phyloP scores from a whole-genome alignment of 2,888 invertebrate genomes.

The Agrilus biguttatus region DNA sequence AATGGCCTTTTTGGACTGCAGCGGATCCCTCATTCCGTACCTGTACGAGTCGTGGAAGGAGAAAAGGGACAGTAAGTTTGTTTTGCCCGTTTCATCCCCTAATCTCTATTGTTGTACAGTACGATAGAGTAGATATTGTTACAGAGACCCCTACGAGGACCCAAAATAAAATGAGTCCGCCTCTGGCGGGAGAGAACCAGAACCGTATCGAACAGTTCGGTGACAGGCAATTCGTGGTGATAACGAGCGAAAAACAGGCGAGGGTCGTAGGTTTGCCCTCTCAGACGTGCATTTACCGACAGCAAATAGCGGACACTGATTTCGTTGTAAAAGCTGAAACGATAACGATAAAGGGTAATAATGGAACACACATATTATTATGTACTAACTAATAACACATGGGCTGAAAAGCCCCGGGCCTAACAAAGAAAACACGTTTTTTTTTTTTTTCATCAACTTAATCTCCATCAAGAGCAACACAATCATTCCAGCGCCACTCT shows the following conservation, averaged over 20 bases:
- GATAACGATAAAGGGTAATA: slow-evolving; percentile 73
- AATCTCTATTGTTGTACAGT: not conserved
- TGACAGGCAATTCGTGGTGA: slow-evolving; percentile 85
- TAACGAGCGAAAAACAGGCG: slow-evolving; percentile 91
- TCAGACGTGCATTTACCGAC: slow-evolving; percentile 86
- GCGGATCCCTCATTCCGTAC: slow-evolving; percentile 81
- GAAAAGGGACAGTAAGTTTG: slow-evolving; percentile 15
- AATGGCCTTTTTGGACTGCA: slow-evolving; percentile 93
- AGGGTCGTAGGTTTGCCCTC: slow-evolving; percentile 88
- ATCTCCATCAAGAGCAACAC: too few species aligned
- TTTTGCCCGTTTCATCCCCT: not conserved
- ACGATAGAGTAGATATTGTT: slow-evolving; percentile 1
- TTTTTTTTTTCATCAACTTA: too few species aligned
- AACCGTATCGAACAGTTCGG: slow-evolving; percentile 36
- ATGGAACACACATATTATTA: too few species aligned
- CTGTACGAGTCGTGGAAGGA: slow-evolving; percentile 83
- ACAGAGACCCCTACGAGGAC: slow-evolving; percentile 53
- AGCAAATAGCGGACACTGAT: slow-evolving; percentile 83
- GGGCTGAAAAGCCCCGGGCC: too few species aligned
- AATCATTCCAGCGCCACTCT: too few species aligned
- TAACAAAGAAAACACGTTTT: too few species aligned
- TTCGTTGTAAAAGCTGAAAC: slow-evolving; percentile 92
- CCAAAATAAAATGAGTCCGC: slow-evolving; percentile 61
- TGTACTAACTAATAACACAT: too few species aligned
- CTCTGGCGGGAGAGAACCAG: slow-evolving; percentile 36